phyloP scores from a whole-genome alignment of 53 echinoderm and acorn worm species.

The Zoroaster sp. region DNA sequence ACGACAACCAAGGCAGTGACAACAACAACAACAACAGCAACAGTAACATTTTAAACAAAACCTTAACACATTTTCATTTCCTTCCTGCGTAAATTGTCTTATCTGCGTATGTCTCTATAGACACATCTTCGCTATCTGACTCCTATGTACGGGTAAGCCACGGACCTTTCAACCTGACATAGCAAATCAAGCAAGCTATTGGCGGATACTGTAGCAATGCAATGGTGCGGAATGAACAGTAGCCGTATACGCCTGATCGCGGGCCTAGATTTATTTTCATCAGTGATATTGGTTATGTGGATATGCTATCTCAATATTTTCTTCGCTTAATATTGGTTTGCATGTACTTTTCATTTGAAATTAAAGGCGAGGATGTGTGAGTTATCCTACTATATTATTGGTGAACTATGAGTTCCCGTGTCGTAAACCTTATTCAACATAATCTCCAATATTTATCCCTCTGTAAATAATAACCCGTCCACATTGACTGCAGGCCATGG shows the following conservation, averaged over 20 bases:
- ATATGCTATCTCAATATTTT: background rate
- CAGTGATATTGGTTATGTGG: background rate
- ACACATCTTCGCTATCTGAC: background rate
- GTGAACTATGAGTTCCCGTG: background rate
- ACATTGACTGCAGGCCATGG: background rate
- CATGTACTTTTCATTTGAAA: slow-evolving; percentile 3
- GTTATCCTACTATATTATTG: background rate
- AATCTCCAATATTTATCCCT: background rate
- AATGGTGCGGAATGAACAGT: slow-evolving; percentile 42
- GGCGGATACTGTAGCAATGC: slow-evolving; percentile 22
- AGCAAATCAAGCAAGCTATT: slow-evolving; percentile 9
- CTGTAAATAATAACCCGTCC: background rate
- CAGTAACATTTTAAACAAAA: too few species aligned
- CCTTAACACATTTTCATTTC: too few species aligned
- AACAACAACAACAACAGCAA: too few species aligned
- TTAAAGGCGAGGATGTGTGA: background rate
- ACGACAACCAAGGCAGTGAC: too few species aligned
- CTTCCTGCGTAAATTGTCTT: too few species aligned
- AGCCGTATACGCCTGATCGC: background rate
- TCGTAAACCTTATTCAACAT: too few species aligned
- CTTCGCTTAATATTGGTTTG: background rate
- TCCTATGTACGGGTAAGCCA: background rate
- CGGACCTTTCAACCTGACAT: background rate
- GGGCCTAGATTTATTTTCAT: slow-evolving; percentile 14
- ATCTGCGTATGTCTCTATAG: too few species aligned